Base-by-base conservation (phyloP, 2,888 invertebrate species). In the Cephus spinipes region DNA sequence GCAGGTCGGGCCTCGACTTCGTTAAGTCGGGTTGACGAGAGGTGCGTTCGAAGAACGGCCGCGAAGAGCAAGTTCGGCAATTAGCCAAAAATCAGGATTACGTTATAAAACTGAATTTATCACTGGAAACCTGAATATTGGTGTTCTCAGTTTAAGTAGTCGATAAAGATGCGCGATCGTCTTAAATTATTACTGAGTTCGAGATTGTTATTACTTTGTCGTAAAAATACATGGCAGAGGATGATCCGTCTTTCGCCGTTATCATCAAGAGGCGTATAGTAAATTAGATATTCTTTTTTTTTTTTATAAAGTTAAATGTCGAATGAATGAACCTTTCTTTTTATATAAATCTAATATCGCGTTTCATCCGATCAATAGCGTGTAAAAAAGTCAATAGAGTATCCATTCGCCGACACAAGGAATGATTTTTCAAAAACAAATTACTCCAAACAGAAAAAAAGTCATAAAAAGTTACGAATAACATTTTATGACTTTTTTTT, bases 1-100 rank as follows among this genome's bases (percentile, higher is more conserved):
- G 55, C 69, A 68, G 34, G 76, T 74, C 75, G 36, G 73, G 71
- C 68, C 68, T 74, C 71, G 75, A 33, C 74, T 74, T 74, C 74
- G 23, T n/a, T 15, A 23, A 74, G 74, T 33, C 36, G 74, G 74
- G 74, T 35, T 74, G 33, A 34, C 74, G 74, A 74, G 74, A 32
- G 31, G 71, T 71, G 32, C 32, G 55, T 55, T 55, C 55, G 23
- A 55, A 23, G 55, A 55, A 55, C 55, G 55, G 2, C 55, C 55
- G 15, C 55, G 74, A 74, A 1, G 74, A 35, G 11, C 12, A 30
- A 0, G 35, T 74, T 71, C 32, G 33, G 33, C 71, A 33, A 32
- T 31, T 71, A 35, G 74, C 33, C 74, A 74, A 74, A 55, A 55
- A 74, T 74, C 74, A n/a, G 74, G 30, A 33, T 32, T 32, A 31